Conservation (phyloP, 2,797 vertebrate genomes). For the Diplodus sargus region DNA sequence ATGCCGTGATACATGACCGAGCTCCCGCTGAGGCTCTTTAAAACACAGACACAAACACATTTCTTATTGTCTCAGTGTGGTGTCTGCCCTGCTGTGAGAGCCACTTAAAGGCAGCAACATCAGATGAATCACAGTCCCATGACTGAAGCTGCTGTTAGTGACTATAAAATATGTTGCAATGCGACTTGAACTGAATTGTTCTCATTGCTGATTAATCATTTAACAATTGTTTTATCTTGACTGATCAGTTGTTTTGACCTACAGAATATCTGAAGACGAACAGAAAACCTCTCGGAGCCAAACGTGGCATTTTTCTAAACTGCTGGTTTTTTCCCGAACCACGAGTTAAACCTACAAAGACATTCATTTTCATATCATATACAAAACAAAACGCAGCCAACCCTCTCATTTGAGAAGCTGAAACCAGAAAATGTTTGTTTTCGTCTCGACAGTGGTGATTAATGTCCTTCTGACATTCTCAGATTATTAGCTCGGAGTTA, state of each 20-base stretch:
- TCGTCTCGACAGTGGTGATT: not conserved
- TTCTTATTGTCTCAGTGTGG: not conserved
- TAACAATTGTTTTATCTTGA: not conserved
- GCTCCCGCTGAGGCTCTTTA: not conserved
- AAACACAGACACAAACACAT: not conserved
- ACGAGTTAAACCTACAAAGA: not conserved
- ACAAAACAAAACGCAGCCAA: not conserved
- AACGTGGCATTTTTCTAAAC: not conserved
- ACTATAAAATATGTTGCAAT: not conserved
- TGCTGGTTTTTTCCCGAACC: not conserved
- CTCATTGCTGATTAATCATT: not conserved
- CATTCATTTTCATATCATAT: not conserved
- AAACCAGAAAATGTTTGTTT: not conserved
- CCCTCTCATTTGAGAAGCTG: not conserved
- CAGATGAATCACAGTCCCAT: not conserved
- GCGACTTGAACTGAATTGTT: not conserved
- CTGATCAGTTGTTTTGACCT: not conserved
- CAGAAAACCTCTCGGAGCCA: not conserved
- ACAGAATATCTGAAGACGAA: not conserved
- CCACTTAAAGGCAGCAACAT: not conserved
- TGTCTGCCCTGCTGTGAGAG: not conserved
- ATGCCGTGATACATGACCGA: not conserved
- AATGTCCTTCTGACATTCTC: not conserved
- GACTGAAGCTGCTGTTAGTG: not conserved
- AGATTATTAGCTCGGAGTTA: not conserved